Base-by-base conservation (phyloP, 2,797 vertebrate genomes). In the Enteromius fasciolatus region DNA sequence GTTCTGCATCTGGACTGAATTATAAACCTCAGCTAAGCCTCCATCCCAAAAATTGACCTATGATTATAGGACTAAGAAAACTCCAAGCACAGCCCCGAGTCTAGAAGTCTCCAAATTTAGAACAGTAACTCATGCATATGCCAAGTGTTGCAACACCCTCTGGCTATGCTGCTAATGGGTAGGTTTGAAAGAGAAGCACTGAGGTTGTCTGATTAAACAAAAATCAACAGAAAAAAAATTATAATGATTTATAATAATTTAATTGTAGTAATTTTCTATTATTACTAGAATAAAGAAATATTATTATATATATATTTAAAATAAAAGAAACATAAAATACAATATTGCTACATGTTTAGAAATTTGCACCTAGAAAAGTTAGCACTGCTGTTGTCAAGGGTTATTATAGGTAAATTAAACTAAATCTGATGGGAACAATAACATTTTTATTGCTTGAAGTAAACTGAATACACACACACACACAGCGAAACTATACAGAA, bases 41-140 rank as follows among this genome's bases (percentile, higher is more conserved):
- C 72, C 9, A 46, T 70, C 63, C 78, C 59, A 83, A 84, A 84
- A 80, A 64, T 86, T 83, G 89, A 87, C 82, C 89, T 87, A 86
- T 92, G 86, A 92, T 94, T 92, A 91, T 4, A 54, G 67, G 70
- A 54, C 80, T 82, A 83, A 88, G 85, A 87, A 68, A 57, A 14
- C 61, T 88, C 59, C 86, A 86, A 87, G 74, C 64, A 66, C 48
- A 41, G 78, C 79, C 83, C 64, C 84, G 79, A 80, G 39, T 39
- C 75, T 75, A 66, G 81, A 73, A 25, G 54, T 14, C 64, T 83
- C 89, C 89, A 90, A 87, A 91, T 91, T 90, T 92, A 92, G 89
- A 81, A 44, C 20, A 0, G 64, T 63, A 83, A 48, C 66, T 74
- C 67, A 59, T 77, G 41, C 68, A 84, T 59, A 69, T 57, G 84